Conservation (phyloP, 1,140 invertebrate genomes). For the Chymomyza costata region DNA sequence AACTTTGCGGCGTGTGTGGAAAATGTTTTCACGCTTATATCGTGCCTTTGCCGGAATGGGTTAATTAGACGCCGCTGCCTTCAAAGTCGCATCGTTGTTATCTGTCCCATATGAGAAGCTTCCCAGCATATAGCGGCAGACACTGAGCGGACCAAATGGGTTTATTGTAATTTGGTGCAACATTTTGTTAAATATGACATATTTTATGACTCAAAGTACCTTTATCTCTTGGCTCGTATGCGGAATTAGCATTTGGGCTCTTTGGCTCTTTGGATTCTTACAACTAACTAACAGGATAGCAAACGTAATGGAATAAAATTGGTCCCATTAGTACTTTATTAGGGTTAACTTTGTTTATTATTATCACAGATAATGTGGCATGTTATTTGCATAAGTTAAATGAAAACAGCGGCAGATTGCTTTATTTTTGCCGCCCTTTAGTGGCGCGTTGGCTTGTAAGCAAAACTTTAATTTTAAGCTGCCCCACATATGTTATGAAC, state of each 20-base stretch:
- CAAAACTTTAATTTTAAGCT: no score
- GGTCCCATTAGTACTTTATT: constrained; percentile 23
- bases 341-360: constrained; percentile 10
- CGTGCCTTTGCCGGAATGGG: constrained; percentile 16
- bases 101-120: constrained; percentile 35
- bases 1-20: constrained; percentile 14
- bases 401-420: no score
- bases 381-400: constrained; percentile 12
- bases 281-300: no score
- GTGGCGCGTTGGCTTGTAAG: no score
- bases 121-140: background rate
- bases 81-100: constrained; percentile 6
- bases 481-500: no score
- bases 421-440: no score
- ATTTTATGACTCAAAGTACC: constrained; percentile 56
- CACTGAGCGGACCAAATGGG: constrained; percentile 35
- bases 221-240: constrained; percentile 31
- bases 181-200: constrained; percentile 55
- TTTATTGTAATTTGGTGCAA: constrained; percentile 54
- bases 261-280: no score
- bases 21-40: constrained; percentile 52
- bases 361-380: constrained; percentile 43
- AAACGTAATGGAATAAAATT: constrained; percentile 26
- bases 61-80: constrained; percentile 40
- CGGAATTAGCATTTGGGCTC: constrained; percentile 16